These are phyloP conservation scores for Gryllus longicercus DNA, from an alignment of 2,888 invertebrate genomes.

Conservation along the genomic window DNA sequence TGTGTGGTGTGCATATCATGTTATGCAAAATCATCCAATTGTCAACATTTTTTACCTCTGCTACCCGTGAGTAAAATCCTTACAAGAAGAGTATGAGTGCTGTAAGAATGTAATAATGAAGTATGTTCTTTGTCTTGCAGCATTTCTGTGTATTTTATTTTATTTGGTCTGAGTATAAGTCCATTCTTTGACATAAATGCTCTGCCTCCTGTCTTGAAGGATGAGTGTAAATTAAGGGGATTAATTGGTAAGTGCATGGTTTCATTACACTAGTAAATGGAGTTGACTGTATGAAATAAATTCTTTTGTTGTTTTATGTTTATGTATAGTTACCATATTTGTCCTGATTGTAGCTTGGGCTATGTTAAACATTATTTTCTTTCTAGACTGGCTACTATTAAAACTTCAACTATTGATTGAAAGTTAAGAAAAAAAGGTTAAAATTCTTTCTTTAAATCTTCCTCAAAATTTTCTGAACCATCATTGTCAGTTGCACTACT, in stretches of 20 bases:
- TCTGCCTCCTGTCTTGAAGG: constrained; percentile 45
- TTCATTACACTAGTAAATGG: constrained; percentile 40
- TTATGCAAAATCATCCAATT: constrained; percentile 70
- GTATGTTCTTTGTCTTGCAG: constrained; percentile 50
- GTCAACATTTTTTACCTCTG: constrained; percentile 79
- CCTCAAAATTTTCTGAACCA: too few relatives aligned
- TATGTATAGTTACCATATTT: background rate
- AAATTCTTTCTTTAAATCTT: too few relatives aligned
- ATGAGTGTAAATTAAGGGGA: constrained; percentile 46
- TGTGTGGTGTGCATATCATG: constrained; percentile 66
- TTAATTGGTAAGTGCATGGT: constrained; percentile 42
- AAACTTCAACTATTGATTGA: too few relatives aligned
- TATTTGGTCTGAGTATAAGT: constrained; percentile 74
- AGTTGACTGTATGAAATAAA: constrained; percentile 43
- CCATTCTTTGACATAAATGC: constrained; percentile 68
- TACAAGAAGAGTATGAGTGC: background rate
- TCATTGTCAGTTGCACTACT: too few relatives aligned
- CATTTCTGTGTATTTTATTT: constrained; percentile 69
- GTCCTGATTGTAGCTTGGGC: too few relatives aligned
- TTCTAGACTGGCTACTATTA: too few relatives aligned
- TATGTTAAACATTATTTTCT: too few relatives aligned
- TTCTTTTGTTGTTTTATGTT: background rate
- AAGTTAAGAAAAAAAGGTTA: too few relatives aligned
- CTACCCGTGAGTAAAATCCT: constrained; percentile 75
- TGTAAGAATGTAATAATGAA: constrained; percentile 19